Conservation (phyloP, 2,797 vertebrate species). For the Salarias fasciatus region DNA sequence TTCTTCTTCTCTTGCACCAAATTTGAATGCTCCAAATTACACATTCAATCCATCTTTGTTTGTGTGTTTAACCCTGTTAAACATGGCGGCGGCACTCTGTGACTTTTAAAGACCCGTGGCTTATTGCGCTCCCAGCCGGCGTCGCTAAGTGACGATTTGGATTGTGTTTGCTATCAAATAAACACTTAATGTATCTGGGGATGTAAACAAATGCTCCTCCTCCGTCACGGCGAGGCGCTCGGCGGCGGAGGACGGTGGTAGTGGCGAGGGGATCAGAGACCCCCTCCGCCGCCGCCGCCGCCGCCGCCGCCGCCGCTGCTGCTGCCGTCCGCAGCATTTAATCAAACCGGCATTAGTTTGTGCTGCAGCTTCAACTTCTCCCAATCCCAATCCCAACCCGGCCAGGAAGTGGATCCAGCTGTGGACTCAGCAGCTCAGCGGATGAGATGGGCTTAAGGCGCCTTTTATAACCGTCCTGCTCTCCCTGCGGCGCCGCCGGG, state of each 20-base stretch:
- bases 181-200: constrained; percentile 71
- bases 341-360: constrained; percentile 83
- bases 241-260: too few relatives aligned
- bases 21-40: constrained; percentile 83
- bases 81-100: constrained; percentile 71
- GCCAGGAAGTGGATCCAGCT: constrained; percentile 69
- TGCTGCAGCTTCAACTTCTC: constrained; percentile 77
- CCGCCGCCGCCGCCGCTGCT: too few relatives aligned
- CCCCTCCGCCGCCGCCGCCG: constrained; percentile 81
- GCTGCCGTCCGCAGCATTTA: constrained; percentile 71
- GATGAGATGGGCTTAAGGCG: constrained; percentile 78
- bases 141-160: constrained; percentile 66
- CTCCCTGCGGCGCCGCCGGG: constrained; percentile 45
- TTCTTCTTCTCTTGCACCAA: constrained; percentile 41
- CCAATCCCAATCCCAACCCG: constrained; percentile 73
- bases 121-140: constrained; percentile 71
- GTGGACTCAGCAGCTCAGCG: constrained; percentile 81
- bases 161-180: constrained; percentile 75
- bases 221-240: not conserved
- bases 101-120: constrained; percentile 73
- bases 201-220: constrained; percentile 68
- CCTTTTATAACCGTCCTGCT: constrained; percentile 75
- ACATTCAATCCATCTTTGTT: constrained; percentile 82
- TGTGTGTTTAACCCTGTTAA: constrained; percentile 83
- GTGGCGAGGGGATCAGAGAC: constrained; percentile 63